These are phyloP conservation scores for Spodoptera exigua DNA, from an alignment of 2,888 invertebrate species.

Conservation along the genomic window DNA sequence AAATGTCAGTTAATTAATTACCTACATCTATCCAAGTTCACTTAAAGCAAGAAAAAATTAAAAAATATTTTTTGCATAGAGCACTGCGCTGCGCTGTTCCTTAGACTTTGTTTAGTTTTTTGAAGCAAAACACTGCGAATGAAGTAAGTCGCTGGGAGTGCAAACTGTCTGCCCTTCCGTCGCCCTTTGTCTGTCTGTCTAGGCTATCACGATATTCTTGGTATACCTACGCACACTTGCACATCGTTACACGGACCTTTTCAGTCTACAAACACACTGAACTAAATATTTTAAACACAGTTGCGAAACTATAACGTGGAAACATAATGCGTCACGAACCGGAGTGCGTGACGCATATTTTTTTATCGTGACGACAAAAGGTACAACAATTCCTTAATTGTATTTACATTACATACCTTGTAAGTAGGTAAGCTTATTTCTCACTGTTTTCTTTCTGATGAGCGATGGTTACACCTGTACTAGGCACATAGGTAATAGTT, in stretches of 20 bases:
- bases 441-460: too few relatives aligned
- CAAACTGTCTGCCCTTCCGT: conserved; percentile 76
- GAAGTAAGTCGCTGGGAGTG: conserved; percentile 52
- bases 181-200: conserved; percentile 68
- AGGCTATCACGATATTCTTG: conserved; percentile 50
- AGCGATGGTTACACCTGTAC: too few relatives aligned
- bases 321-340: conserved; percentile 6
- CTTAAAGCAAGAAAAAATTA: conserved; percentile 19
- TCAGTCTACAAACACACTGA: conserved; percentile 43
- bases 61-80: conserved; percentile 13
- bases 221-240: conserved; percentile 43
- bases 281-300: conserved; percentile 34
- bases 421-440: too few relatives aligned
- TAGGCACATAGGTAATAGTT: too few relatives aligned
- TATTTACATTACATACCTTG: too few relatives aligned
- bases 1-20: background rate
- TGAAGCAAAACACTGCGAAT: conserved; percentile 34
- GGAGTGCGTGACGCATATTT: too few relatives aligned
- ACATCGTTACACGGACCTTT: conserved; percentile 27
- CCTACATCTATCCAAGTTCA: background rate
- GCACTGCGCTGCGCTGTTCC: conserved; percentile 1
- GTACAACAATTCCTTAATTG: too few relatives aligned
- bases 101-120: conserved; percentile 42
- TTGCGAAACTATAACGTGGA: conserved; percentile 16
- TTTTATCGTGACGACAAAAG: too few relatives aligned